Evolutionary conservation across 2,888 invertebrate species (phyloP).

Genomic region (Nephrotoma guestfalica): DNA sequence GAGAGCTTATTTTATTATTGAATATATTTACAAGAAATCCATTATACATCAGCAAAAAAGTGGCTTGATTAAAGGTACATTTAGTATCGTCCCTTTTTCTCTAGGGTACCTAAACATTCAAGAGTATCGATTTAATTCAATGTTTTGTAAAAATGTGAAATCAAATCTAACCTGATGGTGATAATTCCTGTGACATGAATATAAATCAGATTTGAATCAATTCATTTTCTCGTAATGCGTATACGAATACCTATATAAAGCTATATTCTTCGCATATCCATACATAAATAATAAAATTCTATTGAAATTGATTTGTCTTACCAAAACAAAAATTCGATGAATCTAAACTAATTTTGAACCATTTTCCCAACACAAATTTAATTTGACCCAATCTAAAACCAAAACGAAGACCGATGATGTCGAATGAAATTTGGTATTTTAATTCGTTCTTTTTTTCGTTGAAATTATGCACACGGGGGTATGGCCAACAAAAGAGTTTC

Average conservation of each 20-base stretch:
- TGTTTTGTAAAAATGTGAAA: not conserved
- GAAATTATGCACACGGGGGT: not conserved
- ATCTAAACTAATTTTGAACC: not conserved
- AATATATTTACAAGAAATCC: not conserved
- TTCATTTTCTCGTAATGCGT: not conserved
- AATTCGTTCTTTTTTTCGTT: no score
- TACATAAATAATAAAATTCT: not conserved
- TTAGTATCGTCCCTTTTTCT: not conserved
- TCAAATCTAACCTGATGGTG: not conserved
- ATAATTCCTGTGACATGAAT: not conserved
- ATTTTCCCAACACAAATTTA: not conserved
- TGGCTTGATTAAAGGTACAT: not conserved
- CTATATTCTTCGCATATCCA: not conserved
- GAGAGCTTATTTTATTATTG: not conserved
- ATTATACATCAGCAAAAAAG: not conserved
- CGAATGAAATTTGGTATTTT: no score
- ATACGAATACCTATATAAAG: not conserved
- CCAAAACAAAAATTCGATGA: not conserved
- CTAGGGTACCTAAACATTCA: not conserved
- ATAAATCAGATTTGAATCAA: not conserved
- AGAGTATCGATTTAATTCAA: not conserved
- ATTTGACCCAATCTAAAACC: not conserved
- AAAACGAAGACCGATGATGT: no score
- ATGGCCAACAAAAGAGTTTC: not conserved
- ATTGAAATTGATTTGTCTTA: not conserved